Evolutionary conservation across 2,113 vertebrate species (phyloP).

Genomic region (Vulpes ferrilata): DNA sequence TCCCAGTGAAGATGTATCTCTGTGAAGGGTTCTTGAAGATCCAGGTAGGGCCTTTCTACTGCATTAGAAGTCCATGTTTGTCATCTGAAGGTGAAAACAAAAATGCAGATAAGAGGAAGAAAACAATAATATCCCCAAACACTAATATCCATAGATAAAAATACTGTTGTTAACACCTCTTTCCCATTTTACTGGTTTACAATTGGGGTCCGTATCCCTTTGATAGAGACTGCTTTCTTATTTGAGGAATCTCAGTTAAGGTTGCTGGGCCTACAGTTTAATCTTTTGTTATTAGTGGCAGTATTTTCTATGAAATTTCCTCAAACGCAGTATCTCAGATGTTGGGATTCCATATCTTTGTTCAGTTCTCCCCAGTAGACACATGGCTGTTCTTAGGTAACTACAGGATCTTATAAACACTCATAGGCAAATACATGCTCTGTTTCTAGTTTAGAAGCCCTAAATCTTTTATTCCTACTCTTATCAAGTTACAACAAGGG

Average conservation of each 20-base stretch:
- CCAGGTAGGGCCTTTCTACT: neutral
- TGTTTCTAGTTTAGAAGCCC: neutral
- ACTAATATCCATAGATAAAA: neutral
- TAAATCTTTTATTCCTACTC: neutral
- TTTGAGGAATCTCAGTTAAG: neutral
- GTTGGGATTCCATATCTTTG: constrained; percentile 17
- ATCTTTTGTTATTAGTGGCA: constrained; percentile 16
- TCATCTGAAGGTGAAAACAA: constrained; percentile 27
- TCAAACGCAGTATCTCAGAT: constrained; percentile 50
- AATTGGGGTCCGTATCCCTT: neutral
- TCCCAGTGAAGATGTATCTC: neutral
- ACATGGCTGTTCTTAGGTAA: neutral
- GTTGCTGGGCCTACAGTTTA: constrained; percentile 18
- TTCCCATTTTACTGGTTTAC: neutral
- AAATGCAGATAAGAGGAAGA: neutral
- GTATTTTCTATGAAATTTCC: neutral
- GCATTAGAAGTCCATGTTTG: neutral
- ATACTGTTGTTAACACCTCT: constrained; percentile 18
- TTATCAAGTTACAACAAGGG: neutral
- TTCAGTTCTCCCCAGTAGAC: neutral
- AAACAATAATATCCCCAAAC: neutral
- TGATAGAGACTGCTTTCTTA: neutral
- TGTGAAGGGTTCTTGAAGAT: neutral
- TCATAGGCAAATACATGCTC: neutral
- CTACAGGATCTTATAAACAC: neutral